Percentiles rank a stretch among this genome's conserved stretches.
Evolutionary conservation across 30 jellyfish, hydroid and myxozoan genomes (phyloP).

Genomic region (Hydractinia symbiolongicarpus): DNA sequence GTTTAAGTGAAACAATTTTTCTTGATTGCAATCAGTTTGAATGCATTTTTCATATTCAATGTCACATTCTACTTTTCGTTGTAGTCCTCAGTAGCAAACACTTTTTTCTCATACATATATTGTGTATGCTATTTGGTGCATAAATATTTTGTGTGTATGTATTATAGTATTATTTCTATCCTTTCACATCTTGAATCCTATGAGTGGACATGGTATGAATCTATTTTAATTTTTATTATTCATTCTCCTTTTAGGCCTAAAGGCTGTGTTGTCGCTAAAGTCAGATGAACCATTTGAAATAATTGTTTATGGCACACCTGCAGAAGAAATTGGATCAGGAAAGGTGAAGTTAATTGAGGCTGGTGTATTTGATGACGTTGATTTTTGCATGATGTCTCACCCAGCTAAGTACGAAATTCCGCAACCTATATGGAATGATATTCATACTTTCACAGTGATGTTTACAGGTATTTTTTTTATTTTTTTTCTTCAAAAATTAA

Average conservation of each 20-base stretch:
- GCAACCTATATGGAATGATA: constrained; percentile 31
- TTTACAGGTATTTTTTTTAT: constrained; percentile 38
- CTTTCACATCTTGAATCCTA: no score
- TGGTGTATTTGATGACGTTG: constrained; percentile 82
- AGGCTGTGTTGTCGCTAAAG: constrained; percentile 47
- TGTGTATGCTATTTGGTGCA: no score
- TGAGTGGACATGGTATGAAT: no score
- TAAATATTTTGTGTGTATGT: no score
- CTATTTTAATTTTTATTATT: no score
- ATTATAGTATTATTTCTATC: no score
- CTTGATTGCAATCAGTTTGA: no score
- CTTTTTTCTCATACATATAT: no score
- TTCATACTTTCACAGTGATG: constrained; percentile 25
- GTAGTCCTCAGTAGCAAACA: no score
- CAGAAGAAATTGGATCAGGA: constrained; percentile 99
- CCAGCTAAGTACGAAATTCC: constrained; percentile 69
- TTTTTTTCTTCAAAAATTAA: background rate
- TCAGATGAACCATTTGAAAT: constrained; percentile 60
- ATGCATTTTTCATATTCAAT: no score
- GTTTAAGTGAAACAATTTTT: no score
- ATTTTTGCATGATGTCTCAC: constrained; percentile 96
- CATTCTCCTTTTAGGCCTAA: constrained; percentile 39
- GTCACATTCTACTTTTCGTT: no score
- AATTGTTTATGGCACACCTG: constrained; percentile 95
- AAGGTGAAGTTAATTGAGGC: constrained; percentile 57